These are phyloP conservation scores for Streblospio benedicti DNA, from an alignment of 1,140 invertebrate genomes.

Conservation along the genomic window DNA sequence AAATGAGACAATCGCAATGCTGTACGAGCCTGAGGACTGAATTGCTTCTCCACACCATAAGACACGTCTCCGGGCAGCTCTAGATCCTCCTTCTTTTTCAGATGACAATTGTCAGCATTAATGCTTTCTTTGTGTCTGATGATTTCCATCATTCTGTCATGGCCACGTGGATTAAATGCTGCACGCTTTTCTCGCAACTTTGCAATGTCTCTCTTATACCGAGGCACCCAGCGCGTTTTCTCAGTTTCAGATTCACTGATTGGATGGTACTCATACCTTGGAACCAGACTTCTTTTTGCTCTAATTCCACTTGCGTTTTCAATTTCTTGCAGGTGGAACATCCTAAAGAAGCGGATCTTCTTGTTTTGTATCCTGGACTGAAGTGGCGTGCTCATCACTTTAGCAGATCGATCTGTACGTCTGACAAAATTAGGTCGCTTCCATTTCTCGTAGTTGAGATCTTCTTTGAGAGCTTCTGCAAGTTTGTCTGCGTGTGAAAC, in stretches of 20 bases:
- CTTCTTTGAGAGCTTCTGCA: not conserved
- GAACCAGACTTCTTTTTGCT: too few species aligned
- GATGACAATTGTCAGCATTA: constrained; percentile 26
- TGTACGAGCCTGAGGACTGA: constrained; percentile 90
- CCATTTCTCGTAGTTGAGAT: not conserved
- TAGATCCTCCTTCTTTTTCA: constrained; percentile 29
- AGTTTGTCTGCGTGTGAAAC: not conserved
- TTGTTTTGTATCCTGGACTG: too few species aligned
- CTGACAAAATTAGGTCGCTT: not conserved
- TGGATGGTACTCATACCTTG: not conserved
- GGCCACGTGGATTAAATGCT: constrained; percentile 6
- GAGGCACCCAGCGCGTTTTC: not conserved
- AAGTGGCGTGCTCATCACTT: too few species aligned
- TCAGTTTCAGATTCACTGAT: not conserved
- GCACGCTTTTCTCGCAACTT: not conserved
- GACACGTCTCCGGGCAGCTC: constrained; percentile 53
- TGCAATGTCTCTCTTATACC: not conserved
- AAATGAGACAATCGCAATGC: constrained; percentile 89
- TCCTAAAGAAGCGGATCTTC: too few species aligned
- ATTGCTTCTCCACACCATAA: constrained; percentile 76
- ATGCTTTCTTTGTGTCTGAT: constrained; percentile 29
- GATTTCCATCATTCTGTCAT: constrained; percentile 30
- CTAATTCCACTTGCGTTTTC: too few species aligned
- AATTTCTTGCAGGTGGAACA: too few species aligned
- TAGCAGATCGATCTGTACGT: not conserved